Percentiles rank a stretch among this genome's conserved stretches.
Evolutionary conservation across 2,113 vertebrate genomes (phyloP).

Genomic region (Pleuronectes platessa): DNA sequence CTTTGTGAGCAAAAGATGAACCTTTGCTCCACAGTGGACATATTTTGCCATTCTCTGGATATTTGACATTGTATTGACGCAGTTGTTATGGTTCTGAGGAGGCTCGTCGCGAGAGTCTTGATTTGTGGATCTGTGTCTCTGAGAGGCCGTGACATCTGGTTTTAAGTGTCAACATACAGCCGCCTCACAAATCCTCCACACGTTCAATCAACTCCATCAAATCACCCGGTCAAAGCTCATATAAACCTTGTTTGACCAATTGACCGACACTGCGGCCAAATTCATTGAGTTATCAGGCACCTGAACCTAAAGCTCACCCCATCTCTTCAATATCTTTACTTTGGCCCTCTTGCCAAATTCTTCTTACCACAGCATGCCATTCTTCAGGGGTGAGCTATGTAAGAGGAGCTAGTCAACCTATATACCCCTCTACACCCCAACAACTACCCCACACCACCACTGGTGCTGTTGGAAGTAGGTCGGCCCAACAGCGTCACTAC

Average conservation of each 20-base stretch:
- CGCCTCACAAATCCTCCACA: not conserved
- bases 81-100: not conserved
- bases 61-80: slow-evolving; percentile 5
- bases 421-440: not conserved
- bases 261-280: slow-evolving; percentile 21
- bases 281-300: too few species aligned
- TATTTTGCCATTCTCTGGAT: not conserved
- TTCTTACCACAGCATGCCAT: slow-evolving; percentile 49
- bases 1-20: not conserved
- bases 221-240: slow-evolving; percentile 4
- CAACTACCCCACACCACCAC: not conserved
- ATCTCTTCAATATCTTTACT: slow-evolving; percentile 40
- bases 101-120: not conserved
- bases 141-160: slow-evolving; percentile 5
- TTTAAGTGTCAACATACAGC: slow-evolving; percentile 13
- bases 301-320: slow-evolving; percentile 9
- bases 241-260: slow-evolving; percentile 11
- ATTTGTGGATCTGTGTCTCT: slow-evolving; percentile 7
- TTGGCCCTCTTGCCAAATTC: slow-evolving; percentile 26
- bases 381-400: slow-evolving; percentile 70
- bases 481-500: slow-evolving; percentile 8
- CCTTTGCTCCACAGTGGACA: slow-evolving; percentile 13
- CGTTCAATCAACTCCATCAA: slow-evolving; percentile 10
- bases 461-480: slow-evolving; percentile 68
- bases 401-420: slow-evolving; percentile 53